phyloP scores from a whole-genome alignment of 2,797 vertebrate genomes.

The Cuniculus paca region DNA sequence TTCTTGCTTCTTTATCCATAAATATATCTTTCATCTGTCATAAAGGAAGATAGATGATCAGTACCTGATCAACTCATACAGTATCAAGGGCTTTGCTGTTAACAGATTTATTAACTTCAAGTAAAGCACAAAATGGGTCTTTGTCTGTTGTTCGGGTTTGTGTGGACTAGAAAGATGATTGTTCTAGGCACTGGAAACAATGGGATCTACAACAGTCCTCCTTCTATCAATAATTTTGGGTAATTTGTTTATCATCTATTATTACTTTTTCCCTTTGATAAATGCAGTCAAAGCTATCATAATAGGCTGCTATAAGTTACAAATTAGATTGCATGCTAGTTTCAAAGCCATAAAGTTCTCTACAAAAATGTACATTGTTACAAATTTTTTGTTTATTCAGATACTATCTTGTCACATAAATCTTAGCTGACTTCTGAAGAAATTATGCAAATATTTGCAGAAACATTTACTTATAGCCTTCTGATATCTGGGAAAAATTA shows the following conservation, averaged over 20 bases:
- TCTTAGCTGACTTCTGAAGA: conserved; percentile 56
- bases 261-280: background rate
- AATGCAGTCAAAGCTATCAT: background rate
- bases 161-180: background rate
- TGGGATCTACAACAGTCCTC: background rate
- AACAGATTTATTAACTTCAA: background rate
- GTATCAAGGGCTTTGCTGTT: background rate
- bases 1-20: background rate
- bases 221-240: background rate
- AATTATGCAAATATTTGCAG: conserved; percentile 54
- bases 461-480: conserved; percentile 32
- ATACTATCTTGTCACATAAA: conserved; percentile 38
- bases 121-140: background rate
- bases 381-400: conserved; percentile 54
- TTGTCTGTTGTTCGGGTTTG: background rate
- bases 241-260: conserved; percentile 50
- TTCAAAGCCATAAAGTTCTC: conserved; percentile 16
- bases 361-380: background rate
- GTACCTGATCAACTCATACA: background rate
- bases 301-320: background rate
- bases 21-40: background rate
- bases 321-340: conserved; percentile 52
- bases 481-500: background rate
- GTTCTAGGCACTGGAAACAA: background rate
- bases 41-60: background rate